Base-by-base conservation (phyloP, 2,797 vertebrate genomes). In the Orientallactaga sibirica region DNA sequence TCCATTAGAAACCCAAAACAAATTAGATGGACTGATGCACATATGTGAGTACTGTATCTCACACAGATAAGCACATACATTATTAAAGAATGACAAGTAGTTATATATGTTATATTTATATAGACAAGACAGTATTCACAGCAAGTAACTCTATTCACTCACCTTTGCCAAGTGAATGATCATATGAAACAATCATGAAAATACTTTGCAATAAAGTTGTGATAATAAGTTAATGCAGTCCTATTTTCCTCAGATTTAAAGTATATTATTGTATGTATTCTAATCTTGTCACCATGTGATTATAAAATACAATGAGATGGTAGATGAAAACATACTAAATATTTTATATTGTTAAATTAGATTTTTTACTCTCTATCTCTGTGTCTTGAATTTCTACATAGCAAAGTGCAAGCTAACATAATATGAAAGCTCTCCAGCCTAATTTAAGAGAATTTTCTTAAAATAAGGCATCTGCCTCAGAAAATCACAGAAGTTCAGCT, bases 281-380 rank as follows among this genome's bases (percentile, higher is more conserved):
- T 48, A 64, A 74, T 74, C 52, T 67, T 86, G 29, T 73, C 22
- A 74, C 24, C 25, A 48, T 61, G 6, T 90, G n/a, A 87, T 78
- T 66, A 52, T 66, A 92, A 90, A 84, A 14, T 16, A 11, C 74
- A 74, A 15, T 79, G 11, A 43, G 79, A 15, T 73, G n/a, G 25
- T 61, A 33, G 5, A 71, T 77, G 48, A 79, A 90, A 95, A 84
- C 15, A 77, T 48, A 61, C 52, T 78, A 73, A 73, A 64, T 73
- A 88, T 77, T 55, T 76, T 33, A 77, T 87, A 94, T 58, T 19
- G 0, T 79, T 78, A 71, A 62, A n/a, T 64, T 52, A 74, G 10
- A 74, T 70, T 48, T 48, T 79, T 86, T 11, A 61, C 3, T 24
- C 73, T 22, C 25, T 80, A 15, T 15, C 41, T 86, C 24, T 71